phyloP scores from a whole-genome alignment of 2,113 vertebrate genomes.

The Agapornis roseicollis region DNA sequence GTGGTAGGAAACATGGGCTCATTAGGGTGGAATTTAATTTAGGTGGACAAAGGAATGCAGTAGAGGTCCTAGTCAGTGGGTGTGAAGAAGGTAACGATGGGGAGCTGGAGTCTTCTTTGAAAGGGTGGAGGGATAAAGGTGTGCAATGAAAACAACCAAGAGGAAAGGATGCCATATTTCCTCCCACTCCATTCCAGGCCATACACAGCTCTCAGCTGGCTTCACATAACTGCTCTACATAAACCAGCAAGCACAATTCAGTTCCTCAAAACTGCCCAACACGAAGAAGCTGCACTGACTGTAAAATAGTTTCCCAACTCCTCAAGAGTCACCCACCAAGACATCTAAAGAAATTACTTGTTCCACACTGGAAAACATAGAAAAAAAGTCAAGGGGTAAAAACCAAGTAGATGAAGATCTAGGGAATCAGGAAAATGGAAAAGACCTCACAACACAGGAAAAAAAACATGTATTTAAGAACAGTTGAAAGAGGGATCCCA shows the following conservation, averaged over 20 bases:
- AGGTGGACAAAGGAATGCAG: constrained; percentile 52
- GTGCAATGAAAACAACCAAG: not conserved
- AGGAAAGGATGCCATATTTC: not conserved
- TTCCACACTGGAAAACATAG: not conserved
- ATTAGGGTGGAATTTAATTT: constrained; percentile 42
- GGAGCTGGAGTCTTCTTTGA: not conserved
- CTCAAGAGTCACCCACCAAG: not conserved
- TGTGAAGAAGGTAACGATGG: not conserved
- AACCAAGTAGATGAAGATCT: not conserved
- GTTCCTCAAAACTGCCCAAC: not conserved
- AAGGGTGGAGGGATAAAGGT: not conserved
- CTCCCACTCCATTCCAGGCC: not conserved
- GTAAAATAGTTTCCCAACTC: not conserved
- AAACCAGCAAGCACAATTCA: not conserved
- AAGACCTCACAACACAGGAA: not conserved
- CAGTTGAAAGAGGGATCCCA: not conserved
- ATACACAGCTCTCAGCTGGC: not conserved
- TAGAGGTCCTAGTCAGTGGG: not conserved
- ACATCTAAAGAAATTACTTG: not conserved
- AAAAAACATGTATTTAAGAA: not conserved
- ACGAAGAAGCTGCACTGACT: not conserved
- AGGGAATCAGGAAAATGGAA: not conserved
- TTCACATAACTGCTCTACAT: not conserved
- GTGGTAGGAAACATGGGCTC: constrained; percentile 8
- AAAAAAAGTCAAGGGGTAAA: not conserved